Evolutionary conservation across 2,888 invertebrate genomes (phyloP).

Genomic region (Ormyrus rosae): DNA sequence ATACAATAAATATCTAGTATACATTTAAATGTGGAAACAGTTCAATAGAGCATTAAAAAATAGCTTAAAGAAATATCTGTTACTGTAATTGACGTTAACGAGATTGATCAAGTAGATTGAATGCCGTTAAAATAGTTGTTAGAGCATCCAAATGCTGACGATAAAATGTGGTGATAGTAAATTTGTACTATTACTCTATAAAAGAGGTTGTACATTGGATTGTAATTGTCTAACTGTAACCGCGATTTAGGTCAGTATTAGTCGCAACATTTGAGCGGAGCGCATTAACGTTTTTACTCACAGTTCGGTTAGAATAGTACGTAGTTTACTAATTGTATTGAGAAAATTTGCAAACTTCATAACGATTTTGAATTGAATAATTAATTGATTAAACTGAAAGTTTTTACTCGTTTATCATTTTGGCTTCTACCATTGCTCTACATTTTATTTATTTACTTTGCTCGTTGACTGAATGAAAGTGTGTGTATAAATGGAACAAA

Average conservation of each 20-base stretch:
- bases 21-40: no score
- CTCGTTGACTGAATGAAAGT: slow-evolving; percentile 24
- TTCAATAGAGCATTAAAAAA: no score
- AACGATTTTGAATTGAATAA: not conserved
- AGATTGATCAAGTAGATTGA: slow-evolving; percentile 9
- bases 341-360: not conserved
- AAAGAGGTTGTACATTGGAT: slow-evolving; percentile 13
- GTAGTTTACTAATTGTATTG: not conserved
- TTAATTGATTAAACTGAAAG: no score
- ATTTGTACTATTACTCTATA: slow-evolving; percentile 42
- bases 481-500: not conserved
- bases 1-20: no score
- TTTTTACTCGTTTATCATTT: not conserved
- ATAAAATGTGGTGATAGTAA: slow-evolving; percentile 31
- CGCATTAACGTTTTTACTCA: not conserved
- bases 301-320: not conserved
- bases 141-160: slow-evolving; percentile 14
- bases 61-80: not conserved
- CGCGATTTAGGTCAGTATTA: slow-evolving; percentile 23
- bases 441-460: slow-evolving; percentile 23
- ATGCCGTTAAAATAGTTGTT: slow-evolving; percentile 8
- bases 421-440: not conserved
- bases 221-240: slow-evolving; percentile 20
- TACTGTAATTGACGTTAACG: slow-evolving; percentile 19
- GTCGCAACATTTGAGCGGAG: slow-evolving; percentile 7